Evolutionary conservation across 2,888 invertebrate genomes (phyloP), one percentile per base, ranked within the genome.

Genomic region (Ichneumoninae sp.): DNA sequence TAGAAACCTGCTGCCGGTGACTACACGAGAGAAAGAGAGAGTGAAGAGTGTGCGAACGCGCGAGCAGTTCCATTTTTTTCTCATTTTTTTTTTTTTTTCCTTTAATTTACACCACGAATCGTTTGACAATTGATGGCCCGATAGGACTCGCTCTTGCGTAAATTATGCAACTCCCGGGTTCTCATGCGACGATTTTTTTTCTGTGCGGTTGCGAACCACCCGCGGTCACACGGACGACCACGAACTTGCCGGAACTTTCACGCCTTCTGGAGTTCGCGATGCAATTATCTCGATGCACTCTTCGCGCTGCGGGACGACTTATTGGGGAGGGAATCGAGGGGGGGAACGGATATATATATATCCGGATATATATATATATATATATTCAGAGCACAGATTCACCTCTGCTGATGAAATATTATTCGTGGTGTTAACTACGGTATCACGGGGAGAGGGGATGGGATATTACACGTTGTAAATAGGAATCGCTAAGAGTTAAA

Each of bases 1-100:
- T 90, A 89, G 44, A 93, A 93, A 93, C 93, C 92, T 92, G 92
- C 91, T 92, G 90, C 88, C 44, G 75, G 65, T 62, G 19, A 26
- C 62, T 76, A 44, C 71, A 74, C 57, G 60, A 26, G 16, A 66
- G 52, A 54, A 16, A 47, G 44, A 47, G 44, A 47, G 44, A 47
- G 52, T 65, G 26, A 52, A 66, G 74, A 75, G 66, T 82, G 52
- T 66, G 70, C 78, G 78, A 84, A 79, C 57, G 76, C 33, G 70
- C 54, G 52, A 65, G 36, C n/a, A 19, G 65, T 33, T 77, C 52
- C 16, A 50, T n/a, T 16, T 78, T 52, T 71, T 76, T 70, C 71
- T 60, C 66, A 22, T 69, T 71, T 30, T 30, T 47, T 16, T 66
- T 50, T n/a, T 57, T 40, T 54, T 19, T 13, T 76, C 16, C 19